A percentile compares a stretch with the other conserved stretches of the same genome.
Evolutionary conservation across 2,888 invertebrate genomes (phyloP).

Genomic region (Pachycephus smyrnensis): DNA sequence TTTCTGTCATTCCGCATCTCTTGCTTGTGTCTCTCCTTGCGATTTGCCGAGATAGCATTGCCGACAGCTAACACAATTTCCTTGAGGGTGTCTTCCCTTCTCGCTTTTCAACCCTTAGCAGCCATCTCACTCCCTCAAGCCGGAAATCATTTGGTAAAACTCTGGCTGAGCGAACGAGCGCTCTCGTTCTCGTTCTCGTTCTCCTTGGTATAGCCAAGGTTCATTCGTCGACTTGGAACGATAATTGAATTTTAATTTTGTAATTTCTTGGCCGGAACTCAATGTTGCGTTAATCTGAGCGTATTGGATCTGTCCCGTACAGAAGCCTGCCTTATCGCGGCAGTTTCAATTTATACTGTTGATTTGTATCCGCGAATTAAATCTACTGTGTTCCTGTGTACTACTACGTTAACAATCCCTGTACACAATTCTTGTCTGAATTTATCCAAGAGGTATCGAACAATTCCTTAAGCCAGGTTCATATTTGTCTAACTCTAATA

Average conservation of each 20-base stretch:
- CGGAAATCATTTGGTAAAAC: constrained; percentile 41
- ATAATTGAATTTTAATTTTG: constrained; percentile 58
- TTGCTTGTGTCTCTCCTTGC: constrained; percentile 35
- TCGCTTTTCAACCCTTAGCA: not conserved
- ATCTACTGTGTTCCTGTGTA: constrained; percentile 1
- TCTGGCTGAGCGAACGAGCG: constrained; percentile 21
- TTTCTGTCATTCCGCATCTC: constrained; percentile 45
- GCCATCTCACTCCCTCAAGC: constrained; percentile 6
- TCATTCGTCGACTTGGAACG: constrained; percentile 22
- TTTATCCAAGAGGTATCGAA: not conserved
- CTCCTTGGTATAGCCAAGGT: not conserved
- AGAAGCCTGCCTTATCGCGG: constrained; percentile 12
- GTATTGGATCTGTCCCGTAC: constrained; percentile 27
- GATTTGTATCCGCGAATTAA: constrained; percentile 28
- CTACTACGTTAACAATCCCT: not conserved
- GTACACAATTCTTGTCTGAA: not conserved
- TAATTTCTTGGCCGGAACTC: constrained; percentile 41
- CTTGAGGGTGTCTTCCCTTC: constrained; percentile 21
- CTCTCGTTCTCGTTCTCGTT: not conserved
- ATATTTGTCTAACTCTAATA: not conserved
- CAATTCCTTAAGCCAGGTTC: not conserved
- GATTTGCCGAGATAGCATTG: constrained; percentile 41
- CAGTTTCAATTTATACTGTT: constrained; percentile 24
- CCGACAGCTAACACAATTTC: constrained; percentile 47
- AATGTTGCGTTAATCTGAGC: constrained; percentile 27